Percentiles rank a stretch among this genome's conserved stretches.
These are phyloP conservation scores for Alethe diademata DNA, from an alignment of 2,113 vertebrate genomes.

Conservation along the genomic window DNA sequence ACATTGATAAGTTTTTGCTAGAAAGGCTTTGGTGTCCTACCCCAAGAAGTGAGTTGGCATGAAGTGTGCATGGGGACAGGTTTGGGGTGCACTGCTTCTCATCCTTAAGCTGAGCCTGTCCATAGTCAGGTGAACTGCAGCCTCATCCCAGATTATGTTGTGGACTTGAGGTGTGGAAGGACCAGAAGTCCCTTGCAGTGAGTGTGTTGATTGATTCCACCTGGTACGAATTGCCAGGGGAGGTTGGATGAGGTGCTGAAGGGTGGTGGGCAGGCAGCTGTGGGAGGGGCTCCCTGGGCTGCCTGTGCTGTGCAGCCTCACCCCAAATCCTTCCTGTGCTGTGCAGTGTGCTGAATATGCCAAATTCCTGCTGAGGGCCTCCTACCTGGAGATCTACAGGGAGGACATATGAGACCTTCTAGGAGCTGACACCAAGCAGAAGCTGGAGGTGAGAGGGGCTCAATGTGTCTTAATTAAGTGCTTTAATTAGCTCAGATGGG, in stretches of 20 bases:
- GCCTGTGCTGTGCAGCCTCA: neutral
- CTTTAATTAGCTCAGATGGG: neutral
- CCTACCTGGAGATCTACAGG: conserved; percentile 91
- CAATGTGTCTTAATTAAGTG: neutral
- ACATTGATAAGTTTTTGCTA: neutral
- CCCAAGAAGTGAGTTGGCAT: neutral
- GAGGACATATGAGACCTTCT: conserved; percentile 86
- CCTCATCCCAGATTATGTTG: neutral
- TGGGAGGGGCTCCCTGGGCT: neutral
- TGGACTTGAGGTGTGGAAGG: neutral
- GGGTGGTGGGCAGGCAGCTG: neutral
- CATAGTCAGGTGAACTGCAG: neutral
- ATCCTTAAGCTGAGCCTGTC: neutral
- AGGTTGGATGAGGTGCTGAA: neutral
- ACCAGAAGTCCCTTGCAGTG: fast-evolving
- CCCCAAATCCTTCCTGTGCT: neutral
- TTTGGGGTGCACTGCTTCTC: neutral
- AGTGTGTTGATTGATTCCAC: neutral
- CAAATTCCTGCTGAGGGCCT: conserved; percentile 86
- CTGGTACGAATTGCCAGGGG: neutral
- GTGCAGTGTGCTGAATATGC: conserved; percentile 86
- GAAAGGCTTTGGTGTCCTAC: neutral
- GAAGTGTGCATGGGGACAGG: neutral
- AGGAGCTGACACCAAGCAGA: conserved; percentile 86
- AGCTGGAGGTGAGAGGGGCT: conserved; percentile 78